Conservation (phyloP, 37 sponge, comb jelly and placozoan genomes). For the Cliona cf. orientalis region DNA sequence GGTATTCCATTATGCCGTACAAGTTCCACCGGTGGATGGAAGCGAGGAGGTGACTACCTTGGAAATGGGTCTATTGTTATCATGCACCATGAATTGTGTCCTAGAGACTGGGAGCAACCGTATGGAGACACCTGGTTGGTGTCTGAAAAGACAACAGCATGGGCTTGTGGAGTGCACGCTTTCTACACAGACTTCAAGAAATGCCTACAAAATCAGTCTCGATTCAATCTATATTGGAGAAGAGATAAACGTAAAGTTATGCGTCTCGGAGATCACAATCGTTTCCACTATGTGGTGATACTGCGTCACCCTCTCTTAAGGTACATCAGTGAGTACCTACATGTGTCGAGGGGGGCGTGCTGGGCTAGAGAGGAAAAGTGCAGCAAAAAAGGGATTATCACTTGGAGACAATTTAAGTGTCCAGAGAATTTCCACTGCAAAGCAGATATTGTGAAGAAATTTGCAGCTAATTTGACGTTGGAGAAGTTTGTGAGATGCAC, state of each 20-base stretch:
- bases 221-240: not conserved
- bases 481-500: constrained; percentile 60
- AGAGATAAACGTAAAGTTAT: not conserved
- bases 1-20: not conserved
- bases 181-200: constrained; percentile 41
- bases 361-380: constrained; percentile 44
- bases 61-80: not conserved
- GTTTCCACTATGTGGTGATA: constrained; percentile 49
- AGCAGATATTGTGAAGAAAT: no score
- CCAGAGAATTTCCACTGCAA: no score
- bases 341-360: constrained; percentile 57
- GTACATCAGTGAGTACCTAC: constrained; percentile 71
- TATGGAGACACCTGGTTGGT: constrained; percentile 61
- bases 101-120: not conserved
- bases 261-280: not conserved
- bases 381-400: no score
- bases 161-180: constrained; percentile 80
- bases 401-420: no score
- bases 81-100: not conserved
- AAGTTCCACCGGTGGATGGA: not conserved
- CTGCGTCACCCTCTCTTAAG: constrained; percentile 60
- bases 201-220: constrained; percentile 41
- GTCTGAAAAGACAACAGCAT: constrained; percentile 66
- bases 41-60: not conserved
- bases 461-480: constrained; percentile 41